These are phyloP conservation scores for Accipiter virgatus DNA, from an alignment of 2,113 vertebrate genomes.

Conservation along the genomic window DNA sequence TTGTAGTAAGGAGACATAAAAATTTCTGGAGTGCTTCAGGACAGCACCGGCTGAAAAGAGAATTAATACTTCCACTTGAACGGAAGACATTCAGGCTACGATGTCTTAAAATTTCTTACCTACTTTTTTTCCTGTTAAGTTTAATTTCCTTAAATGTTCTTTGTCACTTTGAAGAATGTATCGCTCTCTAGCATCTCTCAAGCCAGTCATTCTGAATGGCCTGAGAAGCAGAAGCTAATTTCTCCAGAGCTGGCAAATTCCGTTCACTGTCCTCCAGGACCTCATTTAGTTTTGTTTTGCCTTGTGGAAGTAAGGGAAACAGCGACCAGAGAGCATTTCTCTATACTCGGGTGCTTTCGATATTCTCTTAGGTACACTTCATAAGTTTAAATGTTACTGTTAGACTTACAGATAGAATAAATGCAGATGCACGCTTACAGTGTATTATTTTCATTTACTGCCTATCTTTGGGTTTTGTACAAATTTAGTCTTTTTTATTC, in stretches of 20 bases:
- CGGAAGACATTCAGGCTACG: fast-evolving
- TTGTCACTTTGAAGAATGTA: background rate
- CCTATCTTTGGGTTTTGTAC: background rate
- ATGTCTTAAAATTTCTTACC: background rate
- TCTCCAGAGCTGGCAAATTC: background rate
- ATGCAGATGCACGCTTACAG: background rate
- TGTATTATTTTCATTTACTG: background rate
- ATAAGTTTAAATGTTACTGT: background rate
- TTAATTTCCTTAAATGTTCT: background rate
- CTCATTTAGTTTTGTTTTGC: background rate
- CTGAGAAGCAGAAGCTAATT: background rate
- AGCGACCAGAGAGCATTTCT: background rate
- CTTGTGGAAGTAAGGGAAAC: background rate
- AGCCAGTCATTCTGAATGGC: background rate
- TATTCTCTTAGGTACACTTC: background rate
- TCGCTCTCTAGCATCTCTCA: background rate
- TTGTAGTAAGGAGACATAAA: background rate
- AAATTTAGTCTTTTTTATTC: background rate
- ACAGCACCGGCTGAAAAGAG: background rate
- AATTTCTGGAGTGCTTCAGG: background rate
- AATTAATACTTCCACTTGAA: background rate
- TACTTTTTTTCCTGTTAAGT: background rate
- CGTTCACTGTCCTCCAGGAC: background rate
- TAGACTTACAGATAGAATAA: background rate
- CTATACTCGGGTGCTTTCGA: background rate